Conservation (phyloP, 2,888 invertebrate genomes). For the Allacma fusca region DNA sequence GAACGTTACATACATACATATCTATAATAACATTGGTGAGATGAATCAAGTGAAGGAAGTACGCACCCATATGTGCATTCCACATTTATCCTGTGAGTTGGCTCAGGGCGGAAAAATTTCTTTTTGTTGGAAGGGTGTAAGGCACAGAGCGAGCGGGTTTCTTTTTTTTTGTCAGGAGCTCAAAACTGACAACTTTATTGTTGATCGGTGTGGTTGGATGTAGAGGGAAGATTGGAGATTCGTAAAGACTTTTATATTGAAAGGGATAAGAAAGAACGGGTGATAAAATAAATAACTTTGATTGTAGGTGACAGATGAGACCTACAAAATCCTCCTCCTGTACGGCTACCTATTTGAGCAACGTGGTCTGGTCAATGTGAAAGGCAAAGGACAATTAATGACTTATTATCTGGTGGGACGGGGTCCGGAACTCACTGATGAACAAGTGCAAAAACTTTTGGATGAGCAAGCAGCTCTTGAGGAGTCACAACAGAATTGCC, state of each 20-base stretch:
- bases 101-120: too few species aligned
- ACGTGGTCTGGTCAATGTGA: constrained; percentile 92
- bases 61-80: too few species aligned
- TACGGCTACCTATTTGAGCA: constrained; percentile 94
- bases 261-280: not conserved
- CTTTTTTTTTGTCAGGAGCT: too few species aligned
- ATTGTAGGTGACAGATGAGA: constrained; percentile 90
- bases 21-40: too few species aligned
- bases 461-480: constrained; percentile 35
- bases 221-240: not conserved
- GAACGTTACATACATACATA: not conserved
- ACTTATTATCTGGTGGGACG: constrained; percentile 84
- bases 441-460: constrained; percentile 54
- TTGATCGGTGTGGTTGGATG: not conserved
- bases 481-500: constrained; percentile 3
- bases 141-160: too few species aligned
- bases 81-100: too few species aligned
- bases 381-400: constrained; percentile 96
- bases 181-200: not conserved
- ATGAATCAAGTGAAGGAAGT: too few species aligned
- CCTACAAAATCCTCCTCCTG: constrained; percentile 83
- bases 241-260: not conserved
- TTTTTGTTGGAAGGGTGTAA: too few species aligned
- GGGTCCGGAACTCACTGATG: constrained; percentile 62
- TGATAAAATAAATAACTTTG: not conserved